Conservation (phyloP, 2,797 vertebrate genomes). For the Scomberomorus guttatus region DNA sequence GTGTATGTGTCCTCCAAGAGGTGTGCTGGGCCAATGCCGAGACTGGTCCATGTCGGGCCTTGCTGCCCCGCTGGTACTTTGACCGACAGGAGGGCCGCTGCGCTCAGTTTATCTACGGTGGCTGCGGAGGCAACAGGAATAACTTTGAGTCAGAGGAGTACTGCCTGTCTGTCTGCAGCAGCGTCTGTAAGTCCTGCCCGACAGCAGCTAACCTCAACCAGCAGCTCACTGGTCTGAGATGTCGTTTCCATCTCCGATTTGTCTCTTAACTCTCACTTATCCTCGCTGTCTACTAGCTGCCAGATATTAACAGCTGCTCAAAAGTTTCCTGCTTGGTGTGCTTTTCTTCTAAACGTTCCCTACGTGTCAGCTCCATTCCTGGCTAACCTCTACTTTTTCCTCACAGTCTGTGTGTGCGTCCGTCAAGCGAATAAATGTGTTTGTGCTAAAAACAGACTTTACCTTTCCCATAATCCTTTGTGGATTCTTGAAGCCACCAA, state of each 20-base stretch:
- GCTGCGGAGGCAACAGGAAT: constrained; percentile 99
- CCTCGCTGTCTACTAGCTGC: constrained; percentile 6
- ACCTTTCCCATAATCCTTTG: not conserved
- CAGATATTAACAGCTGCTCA: constrained; percentile 36
- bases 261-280: constrained; percentile 46
- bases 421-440: not conserved
- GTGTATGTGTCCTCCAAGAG: constrained; percentile 88
- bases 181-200: constrained; percentile 93
- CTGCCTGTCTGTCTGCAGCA: constrained; percentile 98
- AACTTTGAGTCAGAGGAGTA: constrained; percentile 99
- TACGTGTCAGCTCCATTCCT: constrained; percentile 21
- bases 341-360: constrained; percentile 16
- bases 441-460: constrained; percentile 40
- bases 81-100: constrained; percentile 93
- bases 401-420: constrained; percentile 1
- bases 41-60: constrained; percentile 95
- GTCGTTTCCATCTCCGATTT: constrained; percentile 6
- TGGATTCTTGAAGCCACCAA: constrained; percentile 3
- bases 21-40: constrained; percentile 97
- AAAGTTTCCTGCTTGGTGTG: constrained; percentile 12
- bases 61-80: constrained; percentile 99
- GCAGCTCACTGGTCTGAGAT: not conserved
- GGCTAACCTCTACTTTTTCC: constrained; percentile 43
- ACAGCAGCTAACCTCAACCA: constrained; percentile 51
- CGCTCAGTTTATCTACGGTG: constrained; percentile 97